Evolutionary conservation across 2,888 invertebrate species (phyloP).

Genomic region (Drosophila austrosaltans): DNA sequence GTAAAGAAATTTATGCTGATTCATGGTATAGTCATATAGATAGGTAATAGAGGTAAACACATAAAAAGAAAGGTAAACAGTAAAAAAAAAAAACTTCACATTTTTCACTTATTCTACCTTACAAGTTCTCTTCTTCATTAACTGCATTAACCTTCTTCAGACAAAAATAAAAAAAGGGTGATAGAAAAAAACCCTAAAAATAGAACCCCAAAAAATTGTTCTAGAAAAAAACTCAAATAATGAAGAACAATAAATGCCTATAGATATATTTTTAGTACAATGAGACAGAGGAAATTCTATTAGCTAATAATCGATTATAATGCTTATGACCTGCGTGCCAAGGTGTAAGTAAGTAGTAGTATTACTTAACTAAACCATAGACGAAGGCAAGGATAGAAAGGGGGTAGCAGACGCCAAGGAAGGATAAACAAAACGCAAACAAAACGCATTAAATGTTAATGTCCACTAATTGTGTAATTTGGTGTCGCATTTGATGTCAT

Average conservation of each 20-base stretch:
- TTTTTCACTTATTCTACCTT: background rate
- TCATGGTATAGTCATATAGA: no score
- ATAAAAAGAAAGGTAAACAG: no score
- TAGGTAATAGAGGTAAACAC: no score
- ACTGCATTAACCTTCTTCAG: constrained; percentile 32
- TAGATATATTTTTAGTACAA: constrained; percentile 35
- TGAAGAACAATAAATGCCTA: constrained; percentile 40
- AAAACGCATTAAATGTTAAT: constrained; percentile 81
- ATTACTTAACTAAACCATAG: constrained; percentile 18
- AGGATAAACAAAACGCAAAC: constrained; percentile 74
- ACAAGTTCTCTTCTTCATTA: background rate
- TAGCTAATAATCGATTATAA: constrained; percentile 74
- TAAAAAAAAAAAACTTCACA: background rate
- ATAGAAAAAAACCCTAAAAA: constrained; percentile 28
- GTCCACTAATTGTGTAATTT: constrained; percentile 81
- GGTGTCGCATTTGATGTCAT: constrained; percentile 69
- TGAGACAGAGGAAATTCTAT: constrained; percentile 57
- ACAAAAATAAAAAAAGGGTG: background rate
- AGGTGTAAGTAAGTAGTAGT: constrained; percentile 37
- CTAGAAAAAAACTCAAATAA: background rate
- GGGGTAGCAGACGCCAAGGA: constrained; percentile 8
- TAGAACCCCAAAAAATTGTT: constrained; percentile 10
- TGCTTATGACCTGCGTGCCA: constrained; percentile 73
- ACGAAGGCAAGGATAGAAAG: constrained; percentile 1
- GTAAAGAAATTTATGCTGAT: no score